Conservation (phyloP, 1,140 invertebrate species). For the Aplysia californica region DNA sequence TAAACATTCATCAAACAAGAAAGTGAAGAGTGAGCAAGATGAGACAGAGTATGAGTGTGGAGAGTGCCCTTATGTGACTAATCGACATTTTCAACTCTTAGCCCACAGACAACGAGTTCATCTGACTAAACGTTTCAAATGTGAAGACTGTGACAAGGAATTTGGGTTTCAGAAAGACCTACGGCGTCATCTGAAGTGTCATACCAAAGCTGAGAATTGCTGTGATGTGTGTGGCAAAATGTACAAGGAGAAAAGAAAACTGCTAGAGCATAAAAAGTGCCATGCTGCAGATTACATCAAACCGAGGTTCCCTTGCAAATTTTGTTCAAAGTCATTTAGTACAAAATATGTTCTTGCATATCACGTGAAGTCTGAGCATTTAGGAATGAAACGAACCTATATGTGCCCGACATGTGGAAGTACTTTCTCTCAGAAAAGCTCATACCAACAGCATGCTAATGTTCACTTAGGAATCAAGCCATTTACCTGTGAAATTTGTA, state of each 20-base stretch:
- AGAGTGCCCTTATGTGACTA: slow-evolving; percentile 27
- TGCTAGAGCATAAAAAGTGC: slow-evolving; percentile 43
- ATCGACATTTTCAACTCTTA: slow-evolving; percentile 22
- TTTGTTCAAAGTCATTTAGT: slow-evolving; percentile 55
- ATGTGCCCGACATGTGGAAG: slow-evolving; percentile 62
- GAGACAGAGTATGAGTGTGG: slow-evolving; percentile 30
- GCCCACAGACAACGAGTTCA: slow-evolving; percentile 37
- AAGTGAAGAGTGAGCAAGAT: too few species aligned
- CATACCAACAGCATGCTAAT: slow-evolving; percentile 59
- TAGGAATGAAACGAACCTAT: slow-evolving; percentile 52
- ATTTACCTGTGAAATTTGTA: slow-evolving; percentile 60
- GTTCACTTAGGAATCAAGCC: slow-evolving; percentile 57
- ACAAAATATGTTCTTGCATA: slow-evolving; percentile 55
- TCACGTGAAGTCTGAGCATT: slow-evolving; percentile 57
- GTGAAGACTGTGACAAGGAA: slow-evolving; percentile 44
- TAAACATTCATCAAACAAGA: too few species aligned
- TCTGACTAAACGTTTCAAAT: slow-evolving; percentile 39
- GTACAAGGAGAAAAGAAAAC: slow-evolving; percentile 46
- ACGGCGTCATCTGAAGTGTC: slow-evolving; percentile 40
- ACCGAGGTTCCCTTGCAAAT: slow-evolving; percentile 50
- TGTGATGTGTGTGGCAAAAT: slow-evolving; percentile 55
- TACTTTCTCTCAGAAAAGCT: slow-evolving; percentile 59
- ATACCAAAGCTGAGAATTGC: slow-evolving; percentile 41
- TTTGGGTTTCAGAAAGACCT: slow-evolving; percentile 53
- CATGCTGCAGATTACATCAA: slow-evolving; percentile 52